Percentiles rank a stretch among this genome's conserved stretches.
phyloP scores from a whole-genome alignment of 2,113 vertebrate genomes.

The Brachirus orientalis region DNA sequence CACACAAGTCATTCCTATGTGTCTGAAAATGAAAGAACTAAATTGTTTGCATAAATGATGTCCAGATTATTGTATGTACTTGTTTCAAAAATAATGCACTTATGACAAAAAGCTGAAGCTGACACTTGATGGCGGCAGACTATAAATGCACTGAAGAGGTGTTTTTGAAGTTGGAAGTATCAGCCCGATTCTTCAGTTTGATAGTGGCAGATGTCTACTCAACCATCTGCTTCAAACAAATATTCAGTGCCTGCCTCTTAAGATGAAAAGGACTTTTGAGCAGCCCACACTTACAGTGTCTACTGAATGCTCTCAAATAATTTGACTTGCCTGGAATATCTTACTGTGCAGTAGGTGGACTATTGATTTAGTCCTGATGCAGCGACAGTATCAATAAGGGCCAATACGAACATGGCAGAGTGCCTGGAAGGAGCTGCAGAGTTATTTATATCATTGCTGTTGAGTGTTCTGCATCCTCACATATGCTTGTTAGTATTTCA shows the following conservation, averaged over 20 bases:
- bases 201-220: slow-evolving; percentile 50
- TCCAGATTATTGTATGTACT: not conserved
- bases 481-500: slow-evolving; percentile 53
- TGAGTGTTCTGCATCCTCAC: slow-evolving; percentile 31
- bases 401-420: slow-evolving; percentile 44
- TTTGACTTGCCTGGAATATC: slow-evolving; percentile 51
- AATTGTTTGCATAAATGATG: not conserved
- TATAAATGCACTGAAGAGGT: slow-evolving; percentile 37
- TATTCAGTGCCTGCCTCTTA: slow-evolving; percentile 32
- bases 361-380: slow-evolving; percentile 53
- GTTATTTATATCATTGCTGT: slow-evolving; percentile 56
- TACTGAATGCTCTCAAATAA: slow-evolving; percentile 31
- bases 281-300: slow-evolving; percentile 23
- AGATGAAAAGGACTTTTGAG: slow-evolving; percentile 47
- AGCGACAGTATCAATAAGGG: slow-evolving; percentile 37
- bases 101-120: slow-evolving; percentile 8
- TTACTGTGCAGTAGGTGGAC: slow-evolving; percentile 29
- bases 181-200: slow-evolving; percentile 33
- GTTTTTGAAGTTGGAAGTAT: slow-evolving; percentile 60
- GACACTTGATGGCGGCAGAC: slow-evolving; percentile 11
- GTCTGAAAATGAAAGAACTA: no score
- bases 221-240: slow-evolving; percentile 46
- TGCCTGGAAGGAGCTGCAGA: slow-evolving; percentile 22
- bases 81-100: slow-evolving; percentile 26
- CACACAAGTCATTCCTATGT: no score